phyloP scores from a whole-genome alignment of 2,888 invertebrate genomes.

The Xanthostigma xanthostigma region DNA sequence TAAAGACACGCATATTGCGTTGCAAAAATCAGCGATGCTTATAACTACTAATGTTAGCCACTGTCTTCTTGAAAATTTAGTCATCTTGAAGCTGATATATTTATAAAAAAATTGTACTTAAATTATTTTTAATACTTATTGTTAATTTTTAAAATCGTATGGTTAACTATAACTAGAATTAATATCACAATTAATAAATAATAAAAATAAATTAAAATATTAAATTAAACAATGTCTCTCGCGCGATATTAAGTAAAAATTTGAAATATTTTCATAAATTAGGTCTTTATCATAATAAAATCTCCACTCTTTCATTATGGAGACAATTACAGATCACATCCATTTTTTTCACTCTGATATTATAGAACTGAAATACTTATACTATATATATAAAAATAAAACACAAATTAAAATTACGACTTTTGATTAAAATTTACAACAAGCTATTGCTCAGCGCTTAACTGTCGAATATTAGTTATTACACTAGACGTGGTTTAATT shows the following conservation, averaged over 20 bases:
- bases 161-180: neutral
- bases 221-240: neutral
- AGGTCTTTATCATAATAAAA: conserved; percentile 25
- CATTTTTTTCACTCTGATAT: neutral
- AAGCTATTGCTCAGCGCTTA: no score
- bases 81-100: conserved; percentile 28
- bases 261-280: conserved; percentile 23
- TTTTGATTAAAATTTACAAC: neutral
- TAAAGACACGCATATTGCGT: conserved; percentile 68
- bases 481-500: no score
- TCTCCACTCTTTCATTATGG: conserved; percentile 22
- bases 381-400: neutral
- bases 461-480: no score
- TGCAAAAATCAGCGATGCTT: conserved; percentile 69
- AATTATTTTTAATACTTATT: neutral
- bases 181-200: conserved; percentile 2
- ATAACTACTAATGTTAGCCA: conserved; percentile 65
- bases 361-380: neutral
- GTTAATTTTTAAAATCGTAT: neutral
- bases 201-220: conserved; percentile 1
- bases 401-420: neutral
- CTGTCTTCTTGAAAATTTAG: conserved; percentile 55
- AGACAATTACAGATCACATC: neutral
- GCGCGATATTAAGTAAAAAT: conserved; percentile 14
- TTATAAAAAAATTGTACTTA: neutral